These are phyloP conservation scores for Acanthisitta chloris DNA, from an alignment of 2,113 vertebrate species.

Conservation along the genomic window DNA sequence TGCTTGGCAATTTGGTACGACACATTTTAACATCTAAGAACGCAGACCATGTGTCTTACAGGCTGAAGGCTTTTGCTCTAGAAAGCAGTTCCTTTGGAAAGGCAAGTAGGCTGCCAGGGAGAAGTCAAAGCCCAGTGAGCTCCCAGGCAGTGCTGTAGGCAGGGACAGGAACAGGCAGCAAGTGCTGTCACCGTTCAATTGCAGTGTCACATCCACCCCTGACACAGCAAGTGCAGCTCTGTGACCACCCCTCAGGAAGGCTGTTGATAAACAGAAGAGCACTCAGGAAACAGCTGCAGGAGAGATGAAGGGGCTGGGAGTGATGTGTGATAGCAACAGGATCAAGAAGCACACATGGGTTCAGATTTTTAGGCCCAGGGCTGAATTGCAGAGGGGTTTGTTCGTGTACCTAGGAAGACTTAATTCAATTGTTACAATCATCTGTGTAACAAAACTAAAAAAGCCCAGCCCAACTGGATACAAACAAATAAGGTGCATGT, in stretches of 20 bases:
- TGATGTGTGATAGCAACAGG: not conserved
- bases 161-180: not conserved
- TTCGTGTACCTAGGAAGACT: accelerated
- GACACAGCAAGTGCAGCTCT: not conserved
- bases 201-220: not conserved
- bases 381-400: not conserved
- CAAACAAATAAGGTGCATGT: not conserved
- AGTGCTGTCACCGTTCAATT: not conserved
- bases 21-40: not conserved
- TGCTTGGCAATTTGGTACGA: not conserved
- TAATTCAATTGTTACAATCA: not conserved
- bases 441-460: not conserved
- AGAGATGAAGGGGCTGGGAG: not conserved
- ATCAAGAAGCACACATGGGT: not conserved
- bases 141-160: not conserved
- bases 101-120: not conserved
- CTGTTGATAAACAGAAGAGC: conserved; percentile 19
- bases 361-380: not conserved
- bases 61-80: not conserved
- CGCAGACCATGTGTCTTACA: not conserved
- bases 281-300: conserved; percentile 19
- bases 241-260: not conserved
- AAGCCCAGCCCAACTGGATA: not conserved
- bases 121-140: not conserved
- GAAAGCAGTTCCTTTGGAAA: not conserved